Evolutionary conservation across 2,113 vertebrate genomes (phyloP).

Genomic region (Himantopus leucocephalus): DNA sequence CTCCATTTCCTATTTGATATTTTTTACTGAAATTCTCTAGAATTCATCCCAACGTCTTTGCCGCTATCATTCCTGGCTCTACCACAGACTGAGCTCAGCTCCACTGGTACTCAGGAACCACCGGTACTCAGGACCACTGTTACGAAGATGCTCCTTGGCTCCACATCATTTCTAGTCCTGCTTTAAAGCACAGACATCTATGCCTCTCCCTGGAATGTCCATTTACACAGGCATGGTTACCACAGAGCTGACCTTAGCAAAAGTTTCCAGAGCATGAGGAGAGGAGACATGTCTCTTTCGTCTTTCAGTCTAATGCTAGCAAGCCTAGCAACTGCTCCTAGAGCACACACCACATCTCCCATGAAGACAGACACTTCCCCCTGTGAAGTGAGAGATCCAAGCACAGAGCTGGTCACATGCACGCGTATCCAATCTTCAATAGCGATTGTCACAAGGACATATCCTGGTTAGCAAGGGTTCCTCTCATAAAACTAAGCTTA

Average conservation of each 20-base stretch:
- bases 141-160: not conserved
- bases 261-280: not conserved
- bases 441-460: not conserved
- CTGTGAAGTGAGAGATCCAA: not conserved
- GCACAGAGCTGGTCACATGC: not conserved
- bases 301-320: not conserved
- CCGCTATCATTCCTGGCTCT: accelerated
- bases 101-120: not conserved
- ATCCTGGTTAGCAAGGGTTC: not conserved
- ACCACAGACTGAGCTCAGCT: not conserved
- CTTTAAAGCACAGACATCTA: not conserved
- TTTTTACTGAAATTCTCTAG: not conserved
- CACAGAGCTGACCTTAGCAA: not conserved
- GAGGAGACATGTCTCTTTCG: not conserved
- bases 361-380: not conserved
- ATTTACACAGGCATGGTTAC: not conserved
- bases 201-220: not conserved
- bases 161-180: not conserved
- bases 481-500: not conserved
- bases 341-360: not conserved
- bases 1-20: not conserved
- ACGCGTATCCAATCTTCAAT: not conserved
- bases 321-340: not conserved
- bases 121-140: too few relatives aligned
- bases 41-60: not conserved